Percentiles rank a stretch among this genome's conserved stretches.
phyloP scores from a whole-genome alignment of 2,888 invertebrate genomes.

The Dermolepida albohirtum region DNA sequence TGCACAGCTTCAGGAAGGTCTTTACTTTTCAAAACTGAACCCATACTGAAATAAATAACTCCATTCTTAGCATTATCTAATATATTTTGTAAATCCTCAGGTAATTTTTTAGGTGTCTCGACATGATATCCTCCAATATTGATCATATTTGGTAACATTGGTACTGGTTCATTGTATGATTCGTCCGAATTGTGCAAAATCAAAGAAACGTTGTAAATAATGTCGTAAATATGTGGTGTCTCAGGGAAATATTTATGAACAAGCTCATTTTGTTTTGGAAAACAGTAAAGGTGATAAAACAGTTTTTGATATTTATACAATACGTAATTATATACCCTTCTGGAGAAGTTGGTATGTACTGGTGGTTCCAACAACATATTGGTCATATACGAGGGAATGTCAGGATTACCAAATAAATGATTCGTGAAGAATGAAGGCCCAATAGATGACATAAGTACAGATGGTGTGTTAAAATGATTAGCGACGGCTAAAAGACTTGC shows the following conservation, averaged over 20 bases:
- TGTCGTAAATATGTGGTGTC: conserved; percentile 51
- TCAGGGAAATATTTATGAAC: conserved; percentile 55
- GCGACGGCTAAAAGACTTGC: conserved; percentile 65
- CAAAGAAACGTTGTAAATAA: conserved; percentile 54
- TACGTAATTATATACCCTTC: conserved; percentile 68
- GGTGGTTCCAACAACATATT: conserved; percentile 62
- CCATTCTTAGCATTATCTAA: conserved; percentile 30
- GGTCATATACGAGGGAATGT: conserved; percentile 66
- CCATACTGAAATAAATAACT: conserved; percentile 35
- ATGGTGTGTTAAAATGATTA: conserved; percentile 59
- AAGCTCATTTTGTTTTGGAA: conserved; percentile 51
- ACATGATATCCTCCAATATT: conserved; percentile 71
- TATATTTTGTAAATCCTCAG: conserved; percentile 30
- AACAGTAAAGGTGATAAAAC: conserved; percentile 52
- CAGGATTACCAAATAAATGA: conserved; percentile 64
- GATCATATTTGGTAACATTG: conserved; percentile 68
- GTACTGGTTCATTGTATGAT: conserved; percentile 65
- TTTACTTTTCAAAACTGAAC: conserved; percentile 45
- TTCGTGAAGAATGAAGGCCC: conserved; percentile 66
- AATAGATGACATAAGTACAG: conserved; percentile 63
- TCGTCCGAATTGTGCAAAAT: conserved; percentile 64
- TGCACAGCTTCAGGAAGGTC: conserved; percentile 53
- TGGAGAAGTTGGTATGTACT: conserved; percentile 67
- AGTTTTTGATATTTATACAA: conserved; percentile 55
- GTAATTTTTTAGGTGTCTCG: conserved; percentile 46